phyloP scores from a whole-genome alignment of 2,113 vertebrate species.

The Corythornis vintsioides region DNA sequence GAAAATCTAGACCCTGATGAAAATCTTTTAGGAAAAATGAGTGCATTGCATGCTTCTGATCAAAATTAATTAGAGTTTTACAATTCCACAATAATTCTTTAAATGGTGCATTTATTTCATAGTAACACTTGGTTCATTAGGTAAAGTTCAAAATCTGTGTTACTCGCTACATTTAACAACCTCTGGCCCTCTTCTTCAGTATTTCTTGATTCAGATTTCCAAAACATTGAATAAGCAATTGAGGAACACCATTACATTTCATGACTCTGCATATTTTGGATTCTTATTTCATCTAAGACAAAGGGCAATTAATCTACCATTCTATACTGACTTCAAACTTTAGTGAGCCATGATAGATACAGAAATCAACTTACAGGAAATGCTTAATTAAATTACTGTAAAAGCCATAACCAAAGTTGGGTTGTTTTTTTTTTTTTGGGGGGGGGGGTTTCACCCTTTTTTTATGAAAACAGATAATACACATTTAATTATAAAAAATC shows the following conservation, averaged over 20 bases:
- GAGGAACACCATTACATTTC: conserved; percentile 87
- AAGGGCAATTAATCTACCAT: conserved; percentile 87
- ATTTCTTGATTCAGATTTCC: conserved; percentile 75
- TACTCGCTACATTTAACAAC: conserved; percentile 87
- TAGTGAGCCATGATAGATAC: conserved; percentile 84
- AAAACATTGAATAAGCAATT: conserved; percentile 81
- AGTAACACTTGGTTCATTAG: conserved; percentile 89
- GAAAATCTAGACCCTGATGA: conserved; percentile 67
- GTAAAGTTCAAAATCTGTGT: conserved; percentile 82
- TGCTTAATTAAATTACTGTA: conserved; percentile 88
- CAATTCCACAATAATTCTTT: conserved; percentile 78
- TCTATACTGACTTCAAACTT: conserved; percentile 80
- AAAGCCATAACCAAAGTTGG: conserved; percentile 67
- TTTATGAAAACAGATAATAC: conserved; percentile 63
- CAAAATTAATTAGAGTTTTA: conserved; percentile 83
- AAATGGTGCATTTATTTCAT: conserved; percentile 80
- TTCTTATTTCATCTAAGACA: conserved; percentile 86
- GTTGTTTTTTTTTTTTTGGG: too few species aligned
- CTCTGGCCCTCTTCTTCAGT: conserved; percentile 72
- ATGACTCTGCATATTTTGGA: conserved; percentile 87
- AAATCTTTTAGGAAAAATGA: conserved; percentile 75
- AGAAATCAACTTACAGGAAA: conserved; percentile 82
- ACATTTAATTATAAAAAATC: conserved; percentile 66
- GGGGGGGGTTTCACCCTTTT: neutral
- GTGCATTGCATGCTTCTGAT: conserved; percentile 66